A percentile compares a stretch with the other conserved stretches of the same genome.
phyloP scores from a whole-genome alignment of 1,140 invertebrate species.

The Proctacanthus coquilletti region DNA sequence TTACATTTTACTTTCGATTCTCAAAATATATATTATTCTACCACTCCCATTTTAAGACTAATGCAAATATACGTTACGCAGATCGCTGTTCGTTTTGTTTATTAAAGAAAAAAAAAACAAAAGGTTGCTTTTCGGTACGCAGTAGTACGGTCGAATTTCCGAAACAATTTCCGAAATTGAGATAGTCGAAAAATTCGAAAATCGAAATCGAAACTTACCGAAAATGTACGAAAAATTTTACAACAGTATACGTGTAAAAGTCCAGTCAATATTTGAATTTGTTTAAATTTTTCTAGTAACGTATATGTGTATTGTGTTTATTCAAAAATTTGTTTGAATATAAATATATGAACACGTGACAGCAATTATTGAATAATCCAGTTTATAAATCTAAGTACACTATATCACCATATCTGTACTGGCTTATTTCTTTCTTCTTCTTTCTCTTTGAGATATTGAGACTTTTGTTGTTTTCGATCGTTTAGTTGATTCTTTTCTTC shows the following conservation, averaged over 20 bases:
- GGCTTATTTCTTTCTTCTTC: neutral
- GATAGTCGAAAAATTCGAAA: too few relatives aligned
- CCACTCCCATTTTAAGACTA: conserved; percentile 13
- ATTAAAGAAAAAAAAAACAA: too few relatives aligned
- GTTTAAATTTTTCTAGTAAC: neutral
- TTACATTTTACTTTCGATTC: conserved; percentile 12
- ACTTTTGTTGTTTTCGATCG: conserved; percentile 9
- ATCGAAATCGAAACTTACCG: too few relatives aligned
- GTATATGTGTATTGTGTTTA: neutral
- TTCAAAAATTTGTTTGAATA: neutral
- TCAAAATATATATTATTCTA: conserved; percentile 16
- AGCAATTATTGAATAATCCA: neutral
- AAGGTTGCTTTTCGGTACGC: too few relatives aligned
- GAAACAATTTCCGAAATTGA: too few relatives aligned
- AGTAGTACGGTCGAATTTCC: too few relatives aligned
- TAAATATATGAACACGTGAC: neutral
- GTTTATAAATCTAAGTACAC: neutral
- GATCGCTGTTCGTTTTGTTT: too few relatives aligned
- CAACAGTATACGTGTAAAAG: neutral
- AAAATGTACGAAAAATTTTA: conserved; percentile 1
- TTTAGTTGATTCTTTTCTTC: too few relatives aligned
- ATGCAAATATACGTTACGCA: conserved; percentile 6
- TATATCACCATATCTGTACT: neutral
- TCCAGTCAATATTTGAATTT: neutral
- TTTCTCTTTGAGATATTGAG: neutral